Conservation (phyloP, 2,888 invertebrate genomes). For the Lissonota sp. region DNA sequence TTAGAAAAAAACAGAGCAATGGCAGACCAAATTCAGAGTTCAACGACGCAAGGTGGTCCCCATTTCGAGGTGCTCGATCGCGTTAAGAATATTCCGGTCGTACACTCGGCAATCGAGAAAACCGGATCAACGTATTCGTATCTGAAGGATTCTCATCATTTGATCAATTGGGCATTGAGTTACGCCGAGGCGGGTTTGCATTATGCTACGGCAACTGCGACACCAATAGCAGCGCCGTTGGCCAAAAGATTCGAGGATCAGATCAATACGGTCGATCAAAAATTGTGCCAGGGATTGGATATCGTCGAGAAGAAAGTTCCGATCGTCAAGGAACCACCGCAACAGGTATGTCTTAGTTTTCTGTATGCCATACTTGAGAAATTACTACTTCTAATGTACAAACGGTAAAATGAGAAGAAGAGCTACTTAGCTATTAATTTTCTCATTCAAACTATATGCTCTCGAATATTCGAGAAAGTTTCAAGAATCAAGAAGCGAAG, state of each 20-base stretch:
- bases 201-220: slow-evolving; percentile 85
- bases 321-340: slow-evolving; percentile 85
- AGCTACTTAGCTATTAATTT: too few species aligned
- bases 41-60: slow-evolving; percentile 64
- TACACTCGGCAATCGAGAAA: slow-evolving; percentile 80
- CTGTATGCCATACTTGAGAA: too few species aligned
- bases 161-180: slow-evolving; percentile 85
- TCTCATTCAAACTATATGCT: too few species aligned
- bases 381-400: too few species aligned
- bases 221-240: slow-evolving; percentile 84
- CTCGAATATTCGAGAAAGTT: too few species aligned
- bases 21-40: slow-evolving; percentile 59
- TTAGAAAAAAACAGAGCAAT: slow-evolving; percentile 40
- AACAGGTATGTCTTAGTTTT: slow-evolving; percentile 82
- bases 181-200: slow-evolving; percentile 85
- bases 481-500: too few species aligned
- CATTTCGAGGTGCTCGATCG: slow-evolving; percentile 81
- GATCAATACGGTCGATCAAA: slow-evolving; percentile 85
- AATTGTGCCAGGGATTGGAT: slow-evolving; percentile 85
- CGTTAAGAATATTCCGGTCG: slow-evolving; percentile 79
- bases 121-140: slow-evolving; percentile 80
- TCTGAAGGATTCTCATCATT: slow-evolving; percentile 84
- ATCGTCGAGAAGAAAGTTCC: slow-evolving; percentile 86
- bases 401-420: too few species aligned
- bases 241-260: slow-evolving; percentile 85